phyloP scores from a whole-genome alignment of 2,888 invertebrate species.

The Phlogophora meticulosa region DNA sequence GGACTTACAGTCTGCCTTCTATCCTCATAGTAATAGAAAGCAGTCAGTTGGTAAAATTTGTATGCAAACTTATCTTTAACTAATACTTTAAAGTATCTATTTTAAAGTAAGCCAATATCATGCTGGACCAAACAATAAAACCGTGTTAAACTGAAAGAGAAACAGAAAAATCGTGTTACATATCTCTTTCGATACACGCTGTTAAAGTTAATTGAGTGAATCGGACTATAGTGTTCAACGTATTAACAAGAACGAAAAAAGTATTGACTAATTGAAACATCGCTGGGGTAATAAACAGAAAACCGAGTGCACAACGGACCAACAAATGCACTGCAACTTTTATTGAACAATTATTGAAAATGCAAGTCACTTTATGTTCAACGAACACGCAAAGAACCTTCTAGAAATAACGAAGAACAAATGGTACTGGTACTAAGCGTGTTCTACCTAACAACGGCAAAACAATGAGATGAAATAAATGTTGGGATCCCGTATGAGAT shows the following conservation, averaged over 20 bases:
- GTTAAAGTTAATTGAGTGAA: constrained; percentile 55
- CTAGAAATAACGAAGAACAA: constrained; percentile 1
- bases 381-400: constrained; percentile 1
- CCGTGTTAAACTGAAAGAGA: constrained; percentile 15
- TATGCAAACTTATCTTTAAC: no score
- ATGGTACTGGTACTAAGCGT: constrained; percentile 2
- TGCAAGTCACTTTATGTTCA: background rate
- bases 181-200: constrained; percentile 34
- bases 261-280: constrained; percentile 53
- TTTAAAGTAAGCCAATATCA: background rate
- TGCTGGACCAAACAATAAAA: constrained; percentile 19
- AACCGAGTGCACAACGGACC: constrained; percentile 1
- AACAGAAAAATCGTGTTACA: constrained; percentile 25
- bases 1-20: no score
- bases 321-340: constrained; percentile 3
- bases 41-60: no score
- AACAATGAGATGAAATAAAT: constrained; percentile 86
- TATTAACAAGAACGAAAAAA: constrained; percentile 51
- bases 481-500: constrained; percentile 83
- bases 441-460: constrained; percentile 71
- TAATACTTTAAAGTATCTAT: no score
- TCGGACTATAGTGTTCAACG: constrained; percentile 47
- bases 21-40: no score
- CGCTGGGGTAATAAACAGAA: constrained; percentile 33
- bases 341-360: background rate